A percentile compares a stretch with the other conserved stretches of the same genome.
Conservation (phyloP, 1,140 invertebrate genomes). For the Lucilia sericata region DNA sequence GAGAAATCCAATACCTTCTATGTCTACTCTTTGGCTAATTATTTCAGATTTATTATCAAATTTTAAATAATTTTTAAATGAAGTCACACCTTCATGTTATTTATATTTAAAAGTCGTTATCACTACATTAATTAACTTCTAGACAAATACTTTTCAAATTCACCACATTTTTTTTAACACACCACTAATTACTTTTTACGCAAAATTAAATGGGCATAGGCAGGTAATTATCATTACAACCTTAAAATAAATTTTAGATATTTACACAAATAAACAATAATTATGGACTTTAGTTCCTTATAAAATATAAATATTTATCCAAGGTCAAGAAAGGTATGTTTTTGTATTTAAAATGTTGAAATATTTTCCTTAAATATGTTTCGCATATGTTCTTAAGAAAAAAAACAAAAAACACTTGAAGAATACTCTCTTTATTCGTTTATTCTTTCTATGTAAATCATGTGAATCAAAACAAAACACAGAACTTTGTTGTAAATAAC, state of each 20-base stretch:
- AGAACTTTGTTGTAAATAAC: neutral
- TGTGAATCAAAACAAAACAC: neutral
- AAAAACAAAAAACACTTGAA: neutral
- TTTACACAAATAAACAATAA: neutral
- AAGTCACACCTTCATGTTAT: too few species aligned
- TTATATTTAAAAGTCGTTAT: too few species aligned
- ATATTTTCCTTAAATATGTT: neutral
- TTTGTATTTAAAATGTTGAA: neutral
- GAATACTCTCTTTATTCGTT: neutral
- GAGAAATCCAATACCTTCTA: too few species aligned
- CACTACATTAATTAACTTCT: too few species aligned
- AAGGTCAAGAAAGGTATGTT: neutral
- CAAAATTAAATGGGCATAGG: neutral
- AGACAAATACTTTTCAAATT: too few species aligned
- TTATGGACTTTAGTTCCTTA: neutral
- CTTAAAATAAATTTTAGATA: neutral
- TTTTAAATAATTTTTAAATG: too few species aligned
- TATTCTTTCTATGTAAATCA: neutral
- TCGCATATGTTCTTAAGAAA: neutral
- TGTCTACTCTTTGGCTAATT: too few species aligned
- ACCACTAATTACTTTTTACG: too few species aligned
- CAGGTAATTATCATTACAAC: neutral
- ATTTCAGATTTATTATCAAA: too few species aligned
- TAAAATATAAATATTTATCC: neutral
- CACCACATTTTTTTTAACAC: too few species aligned